Base-by-base conservation (phyloP, 1,140 invertebrate species). In the Ditylenchus dipsaci region DNA sequence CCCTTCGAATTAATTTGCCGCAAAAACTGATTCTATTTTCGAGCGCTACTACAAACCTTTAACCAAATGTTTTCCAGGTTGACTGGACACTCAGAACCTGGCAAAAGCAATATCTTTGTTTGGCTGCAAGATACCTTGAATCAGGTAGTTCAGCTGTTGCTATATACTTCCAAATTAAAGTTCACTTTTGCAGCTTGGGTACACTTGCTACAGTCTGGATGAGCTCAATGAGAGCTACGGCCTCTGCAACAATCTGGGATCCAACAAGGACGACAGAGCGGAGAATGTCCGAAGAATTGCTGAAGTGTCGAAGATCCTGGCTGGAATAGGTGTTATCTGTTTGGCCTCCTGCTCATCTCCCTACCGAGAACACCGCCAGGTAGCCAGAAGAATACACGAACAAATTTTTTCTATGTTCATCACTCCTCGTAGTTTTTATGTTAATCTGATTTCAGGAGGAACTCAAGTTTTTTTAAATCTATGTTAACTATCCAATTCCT, bases 321-420 rank as follows among this genome's bases (percentile, higher is more conserved):
- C 95, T 3, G 94, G 97, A 81, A 92, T 91, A 73, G 94, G 94
- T 0, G 91, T 95, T 58, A 89, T 98, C 17, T 89, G 91, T 69
- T 87, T 97, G 0, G 94, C 93, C 82, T 93, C 91, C 83, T 97
- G 97, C 83, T 94, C 97, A 0, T 95, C 92, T 47, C 95, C 95
- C 0, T 97, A 92, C 84, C 87, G 89, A 61, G 91, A 93, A 86
- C 90, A 90, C 83, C 81, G 59, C 53, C 29, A 45, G 15, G 23
- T n/a, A 49, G 61, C 33, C 27, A 27, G 45, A 17, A 27, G 26
- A 1, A n/a, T n/a, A n/a, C n/a, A n/a, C n/a, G n/a, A n/a, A n/a
- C n/a, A n/a, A n/a, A n/a, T n/a, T n/a, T n/a, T n/a, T n/a, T n/a
- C n/a, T n/a, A n/a, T n/a, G n/a, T n/a, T n/a, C n/a, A n/a, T n/a